phyloP scores from a whole-genome alignment of 2,888 invertebrate genomes.

The Euspilapteryx auroguttella region DNA sequence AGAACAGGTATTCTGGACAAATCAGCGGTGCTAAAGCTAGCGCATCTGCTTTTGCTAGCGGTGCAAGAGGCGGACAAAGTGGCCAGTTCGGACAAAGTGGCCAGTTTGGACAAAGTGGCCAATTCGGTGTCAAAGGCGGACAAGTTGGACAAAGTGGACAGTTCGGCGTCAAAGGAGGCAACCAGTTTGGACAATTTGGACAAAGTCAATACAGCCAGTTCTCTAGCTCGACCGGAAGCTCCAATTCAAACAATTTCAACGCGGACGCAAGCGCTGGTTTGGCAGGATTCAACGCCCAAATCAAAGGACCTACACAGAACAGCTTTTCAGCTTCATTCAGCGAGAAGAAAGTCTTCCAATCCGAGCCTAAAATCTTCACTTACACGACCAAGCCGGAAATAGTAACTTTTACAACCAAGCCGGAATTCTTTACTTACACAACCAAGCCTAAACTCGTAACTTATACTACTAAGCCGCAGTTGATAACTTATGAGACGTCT shows the following conservation, averaged over 20 bases:
- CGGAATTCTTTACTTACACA: slow-evolving; percentile 24
- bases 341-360: slow-evolving; percentile 37
- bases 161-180: slow-evolving; percentile 13
- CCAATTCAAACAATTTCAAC: too few species aligned
- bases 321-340: slow-evolving; percentile 31
- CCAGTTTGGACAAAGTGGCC: slow-evolving; percentile 7
- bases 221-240: slow-evolving; percentile 8
- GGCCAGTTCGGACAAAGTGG: slow-evolving; percentile 8
- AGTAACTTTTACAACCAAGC: slow-evolving; percentile 30
- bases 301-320: slow-evolving; percentile 32
- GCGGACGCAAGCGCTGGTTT: slow-evolving; percentile 5
- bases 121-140: slow-evolving; percentile 4
- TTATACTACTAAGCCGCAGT: slow-evolving; percentile 22
- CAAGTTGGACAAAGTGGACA: slow-evolving; percentile 12
- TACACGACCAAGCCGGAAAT: slow-evolving; percentile 32
- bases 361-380: slow-evolving; percentile 29
- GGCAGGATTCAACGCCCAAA: slow-evolving; percentile 16
- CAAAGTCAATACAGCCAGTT: slow-evolving; percentile 8
- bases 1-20: slow-evolving; percentile 17
- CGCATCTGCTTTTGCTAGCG: slow-evolving; percentile 3
- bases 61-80: slow-evolving; percentile 11
- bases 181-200: slow-evolving; percentile 7
- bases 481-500: slow-evolving; percentile 37
- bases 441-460: slow-evolving; percentile 22
- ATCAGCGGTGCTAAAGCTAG: slow-evolving; percentile 8